Percentiles rank a stretch among this genome's conserved stretches.
phyloP scores from a whole-genome alignment of 2,888 invertebrate genomes.

The Noctua comes region DNA sequence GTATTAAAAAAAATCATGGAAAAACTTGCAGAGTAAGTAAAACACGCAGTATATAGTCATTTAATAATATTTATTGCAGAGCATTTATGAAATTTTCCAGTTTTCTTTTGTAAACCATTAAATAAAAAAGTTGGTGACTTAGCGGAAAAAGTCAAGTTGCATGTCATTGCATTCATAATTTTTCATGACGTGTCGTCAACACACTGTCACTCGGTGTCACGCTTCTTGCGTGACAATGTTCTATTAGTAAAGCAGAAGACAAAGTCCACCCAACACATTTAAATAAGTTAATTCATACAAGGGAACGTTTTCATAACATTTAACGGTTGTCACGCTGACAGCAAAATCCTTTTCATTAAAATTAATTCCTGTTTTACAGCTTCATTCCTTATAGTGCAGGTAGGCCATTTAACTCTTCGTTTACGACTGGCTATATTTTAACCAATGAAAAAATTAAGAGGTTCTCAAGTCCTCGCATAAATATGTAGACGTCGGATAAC shows the following conservation, averaged over 20 bases:
- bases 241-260: conserved; percentile 20
- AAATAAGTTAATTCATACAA: conserved; percentile 16
- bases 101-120: not conserved
- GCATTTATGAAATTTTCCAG: not conserved
- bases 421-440: not conserved
- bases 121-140: conserved; percentile 13
- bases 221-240: conserved; percentile 25
- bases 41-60: not conserved
- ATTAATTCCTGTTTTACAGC: not conserved
- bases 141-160: conserved; percentile 8
- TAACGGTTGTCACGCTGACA: conserved; percentile 1
- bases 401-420: not conserved
- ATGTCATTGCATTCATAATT: conserved; percentile 14
- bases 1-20: too few species aligned
- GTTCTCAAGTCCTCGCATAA: too few species aligned
- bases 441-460: not conserved
- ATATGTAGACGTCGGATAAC: too few species aligned
- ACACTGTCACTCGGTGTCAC: conserved; percentile 29
- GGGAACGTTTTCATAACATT: conserved; percentile 9
- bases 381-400: not conserved
- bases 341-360: not conserved
- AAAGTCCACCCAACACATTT: conserved; percentile 12
- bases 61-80: too few species aligned
- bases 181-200: conserved; percentile 13
- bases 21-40: not conserved